Conservation (phyloP, 2,797 vertebrate species). For the Epinephelus coioides region DNA sequence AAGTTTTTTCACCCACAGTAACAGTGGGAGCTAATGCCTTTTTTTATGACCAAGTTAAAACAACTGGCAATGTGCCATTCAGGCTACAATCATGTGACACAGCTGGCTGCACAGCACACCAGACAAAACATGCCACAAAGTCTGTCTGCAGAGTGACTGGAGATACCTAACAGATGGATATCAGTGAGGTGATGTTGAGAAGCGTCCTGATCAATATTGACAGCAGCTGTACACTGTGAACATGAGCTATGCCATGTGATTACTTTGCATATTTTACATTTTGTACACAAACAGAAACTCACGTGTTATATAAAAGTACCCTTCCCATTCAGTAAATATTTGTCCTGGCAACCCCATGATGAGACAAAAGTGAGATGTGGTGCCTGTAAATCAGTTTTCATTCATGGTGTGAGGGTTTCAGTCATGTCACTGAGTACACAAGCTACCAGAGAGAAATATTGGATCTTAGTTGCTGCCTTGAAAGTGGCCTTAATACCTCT, state of each 20-base stretch:
- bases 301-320: not conserved
- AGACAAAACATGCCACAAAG: constrained; percentile 55
- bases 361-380: not conserved
- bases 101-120: constrained; percentile 37
- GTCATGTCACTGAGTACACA: not conserved
- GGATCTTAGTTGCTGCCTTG: not conserved
- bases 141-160: constrained; percentile 61
- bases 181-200: constrained; percentile 32
- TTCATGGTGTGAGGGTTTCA: constrained; percentile 2
- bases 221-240: not conserved
- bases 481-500: constrained; percentile 10
- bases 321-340: constrained; percentile 2
- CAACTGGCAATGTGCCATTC: constrained; percentile 32
- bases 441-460: constrained; percentile 12
- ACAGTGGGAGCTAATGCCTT: not conserved
- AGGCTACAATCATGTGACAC: constrained; percentile 61
- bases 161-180: constrained; percentile 28
- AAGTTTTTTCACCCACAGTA: not conserved
- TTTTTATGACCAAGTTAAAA: constrained; percentile 41
- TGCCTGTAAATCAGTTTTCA: not conserved
- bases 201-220: constrained; percentile 9
- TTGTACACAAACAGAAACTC: not conserved
- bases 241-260: not conserved
- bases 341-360: constrained; percentile 1
- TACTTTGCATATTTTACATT: constrained; percentile 8